Base-by-base conservation (phyloP, 2,113 vertebrate genomes). In the Menidia beryllina region DNA sequence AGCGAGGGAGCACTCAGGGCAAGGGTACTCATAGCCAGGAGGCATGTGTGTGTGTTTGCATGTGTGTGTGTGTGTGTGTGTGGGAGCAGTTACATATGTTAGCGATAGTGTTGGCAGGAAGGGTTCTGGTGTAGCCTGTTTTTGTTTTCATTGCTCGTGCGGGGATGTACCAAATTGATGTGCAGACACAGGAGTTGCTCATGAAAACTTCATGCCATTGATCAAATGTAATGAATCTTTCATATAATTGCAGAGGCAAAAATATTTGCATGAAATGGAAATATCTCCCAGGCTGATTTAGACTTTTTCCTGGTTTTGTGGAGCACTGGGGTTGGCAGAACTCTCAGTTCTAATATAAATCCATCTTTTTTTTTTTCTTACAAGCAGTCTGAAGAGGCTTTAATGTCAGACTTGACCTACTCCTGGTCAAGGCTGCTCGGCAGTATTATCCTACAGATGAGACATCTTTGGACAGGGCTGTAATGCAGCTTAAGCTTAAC, bases 1-100 rank as follows among this genome's bases (percentile, higher is more conserved):
- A 87, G 84, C 70, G 11, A 74, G 85, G 82, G 81, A 90, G 82
- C 88, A 86, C 89, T 90, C 24, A 25, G 77, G 86, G 88, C 88
- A 89, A 90, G 89, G 84, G 77, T 79, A 82, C 86, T 86, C 81
- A 63, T 74, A 81, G 82, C 83, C 81, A 52, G 74, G 54, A 23
- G 50, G 74, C 39, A 58, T 67, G 69, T 3, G 53, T 52, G 52
- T 45, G 78, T 54, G 73, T 25, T 47, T 34, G 25, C 10, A 27
- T 64, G 38, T 55, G 61, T 68, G 39, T 55, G 41, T 54, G 60
- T 58, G 51, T 34, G 24, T 9, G 38, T 64, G 38, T 59, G 61
- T 68, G 39, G 55, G 41, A 34, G 30, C 60, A 50, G 23, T 17
- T 61, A n/a, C 36, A 19, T 69, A 45, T 50, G 68, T 75, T 24